Conservation (phyloP, 2,113 vertebrate genomes). For the Cyphotilapia sp. region DNA sequence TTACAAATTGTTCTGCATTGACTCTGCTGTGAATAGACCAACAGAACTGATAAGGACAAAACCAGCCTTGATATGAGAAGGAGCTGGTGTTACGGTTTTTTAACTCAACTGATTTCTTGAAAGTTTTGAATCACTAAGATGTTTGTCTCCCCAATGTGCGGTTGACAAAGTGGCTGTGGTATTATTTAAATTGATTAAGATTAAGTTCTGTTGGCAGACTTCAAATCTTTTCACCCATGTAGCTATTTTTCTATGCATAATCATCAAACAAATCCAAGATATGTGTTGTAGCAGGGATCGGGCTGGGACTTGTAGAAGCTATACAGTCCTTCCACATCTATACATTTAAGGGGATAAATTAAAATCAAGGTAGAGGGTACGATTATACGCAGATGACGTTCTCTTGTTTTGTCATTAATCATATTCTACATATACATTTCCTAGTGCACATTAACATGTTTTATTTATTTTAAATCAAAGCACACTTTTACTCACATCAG, state of each 20-base stretch:
- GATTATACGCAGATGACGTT: not conserved
- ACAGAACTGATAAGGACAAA: not conserved
- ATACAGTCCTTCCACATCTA: not conserved
- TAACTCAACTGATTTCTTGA: not conserved
- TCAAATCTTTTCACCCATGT: not conserved
- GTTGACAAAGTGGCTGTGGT: not conserved
- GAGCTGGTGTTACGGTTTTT: not conserved
- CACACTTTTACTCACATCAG: not conserved
- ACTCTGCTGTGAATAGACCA: not conserved
- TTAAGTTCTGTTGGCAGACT: not conserved
- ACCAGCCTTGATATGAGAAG: not conserved
- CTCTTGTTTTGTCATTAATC: not conserved
- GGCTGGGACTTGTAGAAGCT: not conserved
- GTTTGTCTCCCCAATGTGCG: not conserved
- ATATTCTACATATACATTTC: not conserved
- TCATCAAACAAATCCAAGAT: not conserved
- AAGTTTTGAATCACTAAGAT: not conserved
- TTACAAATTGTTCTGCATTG: not conserved
- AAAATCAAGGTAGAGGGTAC: not conserved
- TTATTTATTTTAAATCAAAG: not conserved
- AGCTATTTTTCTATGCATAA: not conserved
- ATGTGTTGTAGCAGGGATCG: not conserved
- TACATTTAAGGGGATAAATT: not conserved
- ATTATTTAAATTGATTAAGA: not conserved
- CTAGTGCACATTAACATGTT: not conserved